These are phyloP conservation scores for Drosophila sp. DNA, from an alignment of 1,140 invertebrate genomes.

Conservation along the genomic window DNA sequence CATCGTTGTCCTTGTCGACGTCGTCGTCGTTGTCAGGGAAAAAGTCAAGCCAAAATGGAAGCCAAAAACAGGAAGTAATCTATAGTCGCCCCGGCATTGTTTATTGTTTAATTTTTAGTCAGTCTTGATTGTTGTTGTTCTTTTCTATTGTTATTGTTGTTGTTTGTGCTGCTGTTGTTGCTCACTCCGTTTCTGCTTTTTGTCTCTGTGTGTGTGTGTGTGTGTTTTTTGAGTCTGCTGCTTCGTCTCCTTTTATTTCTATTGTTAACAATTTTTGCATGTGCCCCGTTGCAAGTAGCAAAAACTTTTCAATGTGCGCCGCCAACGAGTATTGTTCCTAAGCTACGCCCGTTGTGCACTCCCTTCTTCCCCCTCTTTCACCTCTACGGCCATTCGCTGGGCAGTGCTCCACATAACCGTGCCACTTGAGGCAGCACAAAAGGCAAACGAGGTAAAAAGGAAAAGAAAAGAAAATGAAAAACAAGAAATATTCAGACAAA, in stretches of 20 bases:
- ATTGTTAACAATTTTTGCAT: constrained; percentile 83
- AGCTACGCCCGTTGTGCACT: not conserved
- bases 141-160: constrained; percentile 27
- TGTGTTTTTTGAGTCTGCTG: constrained; percentile 40
- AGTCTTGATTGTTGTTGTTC: constrained; percentile 57
- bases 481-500: constrained; percentile 22
- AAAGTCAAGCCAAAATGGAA: constrained; percentile 60
- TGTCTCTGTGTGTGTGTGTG: constrained; percentile 44
- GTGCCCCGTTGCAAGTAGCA: constrained; percentile 70
- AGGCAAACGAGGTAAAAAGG: constrained; percentile 43
- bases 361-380: not conserved
- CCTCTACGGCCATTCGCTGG: not conserved
- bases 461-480: constrained; percentile 1
- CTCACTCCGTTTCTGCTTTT: constrained; percentile 21
- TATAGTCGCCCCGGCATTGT: constrained; percentile 82
- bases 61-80: constrained; percentile 82
- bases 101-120: constrained; percentile 83
- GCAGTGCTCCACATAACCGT: constrained; percentile 52
- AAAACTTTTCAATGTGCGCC: constrained; percentile 77
- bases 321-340: constrained; percentile 53
- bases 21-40: constrained; percentile 9
- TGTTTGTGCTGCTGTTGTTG: constrained; percentile 52
- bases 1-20: constrained; percentile 8
- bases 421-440: constrained; percentile 76
- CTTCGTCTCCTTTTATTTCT: constrained; percentile 63